Evolutionary conservation across 2,888 invertebrate species (phyloP).

Genomic region (Phytoseiulus persimilis): DNA sequence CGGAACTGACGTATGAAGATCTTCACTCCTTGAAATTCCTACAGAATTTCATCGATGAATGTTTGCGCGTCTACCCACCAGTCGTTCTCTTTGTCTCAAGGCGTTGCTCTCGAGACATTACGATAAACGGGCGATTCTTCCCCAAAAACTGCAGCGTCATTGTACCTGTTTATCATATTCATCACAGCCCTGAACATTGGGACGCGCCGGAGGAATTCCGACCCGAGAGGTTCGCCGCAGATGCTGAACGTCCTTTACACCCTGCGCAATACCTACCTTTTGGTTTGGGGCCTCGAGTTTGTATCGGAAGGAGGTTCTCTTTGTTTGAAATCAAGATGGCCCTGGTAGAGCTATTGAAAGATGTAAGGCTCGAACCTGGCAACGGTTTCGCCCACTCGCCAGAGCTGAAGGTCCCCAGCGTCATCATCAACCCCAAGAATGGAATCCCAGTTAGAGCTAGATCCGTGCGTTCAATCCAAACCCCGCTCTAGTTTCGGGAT

Average conservation of each 20-base stretch:
- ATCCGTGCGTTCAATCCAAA: neutral
- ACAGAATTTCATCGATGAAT: constrained; percentile 52
- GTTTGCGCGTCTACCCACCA: constrained; percentile 50
- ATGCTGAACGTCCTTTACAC: neutral
- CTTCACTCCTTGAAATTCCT: constrained; percentile 47
- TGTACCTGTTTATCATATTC: constrained; percentile 46
- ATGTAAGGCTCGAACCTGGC: neutral
- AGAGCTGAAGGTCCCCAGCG: constrained; percentile 40
- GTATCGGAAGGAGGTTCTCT: constrained; percentile 9
- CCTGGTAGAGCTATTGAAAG: neutral
- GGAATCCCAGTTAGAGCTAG: constrained; percentile 43
- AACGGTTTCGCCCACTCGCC: constrained; percentile 14
- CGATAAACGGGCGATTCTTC: constrained; percentile 11
- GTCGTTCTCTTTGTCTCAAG: constrained; percentile 45
- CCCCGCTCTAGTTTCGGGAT: no score
- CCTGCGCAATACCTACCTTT: neutral
- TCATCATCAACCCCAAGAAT: constrained; percentile 43
- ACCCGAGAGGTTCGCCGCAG: constrained; percentile 41
- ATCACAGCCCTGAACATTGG: constrained; percentile 46
- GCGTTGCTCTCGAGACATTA: neutral
- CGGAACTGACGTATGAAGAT: constrained; percentile 47
- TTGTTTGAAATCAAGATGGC: constrained; percentile 16
- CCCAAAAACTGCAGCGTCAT: constrained; percentile 43
- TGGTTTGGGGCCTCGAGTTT: constrained; percentile 1
- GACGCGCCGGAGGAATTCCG: constrained; percentile 45